These are phyloP conservation scores for Diorhabda elongata DNA, from an alignment of 1,140 invertebrate species.

Conservation along the genomic window DNA sequence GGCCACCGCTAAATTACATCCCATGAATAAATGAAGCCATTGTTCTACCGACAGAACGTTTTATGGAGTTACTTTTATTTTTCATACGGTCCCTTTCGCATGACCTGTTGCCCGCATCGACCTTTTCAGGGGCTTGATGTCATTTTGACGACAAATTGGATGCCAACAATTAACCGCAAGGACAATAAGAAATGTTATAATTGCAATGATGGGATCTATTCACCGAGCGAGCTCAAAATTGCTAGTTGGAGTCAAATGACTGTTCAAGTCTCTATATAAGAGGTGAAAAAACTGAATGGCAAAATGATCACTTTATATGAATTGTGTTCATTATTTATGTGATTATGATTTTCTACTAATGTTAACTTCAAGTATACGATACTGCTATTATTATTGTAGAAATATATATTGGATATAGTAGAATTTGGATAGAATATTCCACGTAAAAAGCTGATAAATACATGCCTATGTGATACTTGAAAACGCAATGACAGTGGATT, in stretches of 20 bases:
- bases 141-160: neutral
- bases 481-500: too few relatives aligned
- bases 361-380: too few relatives aligned
- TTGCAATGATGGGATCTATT: constrained; percentile 2
- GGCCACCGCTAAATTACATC: neutral
- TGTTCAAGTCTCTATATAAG: neutral
- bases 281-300: too few relatives aligned
- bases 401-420: too few relatives aligned
- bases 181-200: constrained; percentile 1
- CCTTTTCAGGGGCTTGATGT: neutral
- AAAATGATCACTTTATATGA: too few relatives aligned
- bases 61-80: constrained; percentile 3
- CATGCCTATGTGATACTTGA: too few relatives aligned
- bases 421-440: too few relatives aligned
- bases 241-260: neutral
- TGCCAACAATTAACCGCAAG: neutral
- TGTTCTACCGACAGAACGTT: neutral
- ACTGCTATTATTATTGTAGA: too few relatives aligned
- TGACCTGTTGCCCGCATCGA: neutral
- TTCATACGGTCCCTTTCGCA: neutral
- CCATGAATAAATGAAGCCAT: constrained; percentile 2
- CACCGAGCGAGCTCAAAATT: neutral
- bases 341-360: too few relatives aligned
- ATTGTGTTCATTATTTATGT: too few relatives aligned
- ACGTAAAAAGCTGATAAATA: too few relatives aligned